These are phyloP conservation scores for Urocynchramus pylzowi DNA, from an alignment of 2,113 vertebrate species.

Conservation along the genomic window DNA sequence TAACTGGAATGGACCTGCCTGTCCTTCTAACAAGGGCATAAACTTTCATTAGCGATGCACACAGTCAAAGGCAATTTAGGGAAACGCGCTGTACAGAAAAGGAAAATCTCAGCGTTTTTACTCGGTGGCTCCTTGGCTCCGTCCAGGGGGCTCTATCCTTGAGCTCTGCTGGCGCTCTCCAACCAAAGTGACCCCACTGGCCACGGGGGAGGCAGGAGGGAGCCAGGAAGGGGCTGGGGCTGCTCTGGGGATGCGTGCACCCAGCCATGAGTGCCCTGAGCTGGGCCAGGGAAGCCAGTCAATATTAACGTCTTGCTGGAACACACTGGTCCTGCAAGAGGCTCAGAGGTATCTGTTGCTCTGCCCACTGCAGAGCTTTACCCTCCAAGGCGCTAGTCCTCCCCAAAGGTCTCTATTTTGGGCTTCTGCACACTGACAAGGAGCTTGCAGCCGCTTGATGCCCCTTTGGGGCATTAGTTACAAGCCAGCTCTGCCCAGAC, in stretches of 20 bases:
- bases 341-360: neutral
- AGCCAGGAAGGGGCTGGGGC: neutral
- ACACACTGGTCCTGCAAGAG: neutral
- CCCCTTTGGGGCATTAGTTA: conserved; percentile 20
- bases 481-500: conserved; percentile 13
- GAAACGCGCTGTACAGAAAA: conserved; percentile 92
- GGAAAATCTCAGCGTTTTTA: conserved; percentile 95
- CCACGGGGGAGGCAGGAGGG: neutral
- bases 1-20: conserved; percentile 95
- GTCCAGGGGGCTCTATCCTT: conserved; percentile 63
- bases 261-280: fast-evolving
- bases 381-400: neutral
- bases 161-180: conserved; percentile 25
- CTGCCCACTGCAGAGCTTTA: neutral
- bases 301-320: neutral
- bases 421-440: neutral
- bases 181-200: conserved; percentile 56
- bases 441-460: neutral
- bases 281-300: neutral
- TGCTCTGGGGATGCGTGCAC: neutral
- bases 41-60: conserved; percentile 99
- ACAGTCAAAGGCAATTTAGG: conserved; percentile 99
- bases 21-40: conserved; percentile 99
- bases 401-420: neutral
- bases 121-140: conserved; percentile 61